These are phyloP conservation scores for Drosophila macrothrix DNA, from an alignment of 2,888 invertebrate species.

Conservation along the genomic window DNA sequence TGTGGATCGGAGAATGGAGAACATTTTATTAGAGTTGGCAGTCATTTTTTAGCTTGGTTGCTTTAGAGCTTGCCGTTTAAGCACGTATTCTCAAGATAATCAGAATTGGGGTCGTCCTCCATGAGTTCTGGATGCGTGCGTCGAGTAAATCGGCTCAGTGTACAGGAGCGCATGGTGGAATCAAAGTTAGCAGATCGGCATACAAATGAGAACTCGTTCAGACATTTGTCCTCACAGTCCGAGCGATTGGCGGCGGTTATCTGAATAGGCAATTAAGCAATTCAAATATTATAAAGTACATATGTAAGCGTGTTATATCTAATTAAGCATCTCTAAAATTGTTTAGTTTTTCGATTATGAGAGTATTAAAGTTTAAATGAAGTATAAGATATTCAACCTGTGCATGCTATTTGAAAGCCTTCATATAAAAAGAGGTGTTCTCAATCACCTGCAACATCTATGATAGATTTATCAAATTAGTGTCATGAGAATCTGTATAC, in stretches of 20 bases:
- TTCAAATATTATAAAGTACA: slow-evolving; percentile 1
- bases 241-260: slow-evolving; percentile 92
- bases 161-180: slow-evolving; percentile 91
- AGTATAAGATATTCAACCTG: neutral
- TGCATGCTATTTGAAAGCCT: neutral
- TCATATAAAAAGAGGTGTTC: neutral
- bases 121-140: slow-evolving; percentile 94
- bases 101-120: slow-evolving; percentile 94
- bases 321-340: neutral
- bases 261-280: slow-evolving; percentile 49
- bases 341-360: neutral
- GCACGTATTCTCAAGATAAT: slow-evolving; percentile 96
- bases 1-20: slow-evolving; percentile 77
- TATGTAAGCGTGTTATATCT: neutral
- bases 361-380: neutral
- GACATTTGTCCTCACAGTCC: slow-evolving; percentile 95
- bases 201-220: slow-evolving; percentile 95
- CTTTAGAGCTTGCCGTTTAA: slow-evolving; percentile 89
- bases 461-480: neutral
- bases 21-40: neutral
- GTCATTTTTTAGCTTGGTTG: neutral
- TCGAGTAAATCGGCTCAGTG: slow-evolving; percentile 92
- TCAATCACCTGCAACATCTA: neutral
- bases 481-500: too few relatives aligned
- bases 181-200: slow-evolving; percentile 95